Percentiles rank a stretch among this genome's conserved stretches.
Conservation (phyloP, 2,888 invertebrate species). For the Ormyrus thymus region DNA sequence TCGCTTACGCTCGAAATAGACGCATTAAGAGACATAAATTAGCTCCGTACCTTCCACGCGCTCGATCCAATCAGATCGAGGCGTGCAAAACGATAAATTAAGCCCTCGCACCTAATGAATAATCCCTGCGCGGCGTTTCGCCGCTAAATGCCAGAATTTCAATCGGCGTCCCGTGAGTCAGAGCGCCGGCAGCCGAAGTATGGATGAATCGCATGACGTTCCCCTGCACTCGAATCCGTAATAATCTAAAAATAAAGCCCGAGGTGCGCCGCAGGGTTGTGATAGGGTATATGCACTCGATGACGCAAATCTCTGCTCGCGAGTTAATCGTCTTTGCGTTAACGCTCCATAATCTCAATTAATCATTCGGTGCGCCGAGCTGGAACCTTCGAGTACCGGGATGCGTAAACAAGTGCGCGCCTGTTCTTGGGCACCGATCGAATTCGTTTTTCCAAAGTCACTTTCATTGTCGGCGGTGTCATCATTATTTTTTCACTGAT, state of each 20-base stretch:
- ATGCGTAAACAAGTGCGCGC: no score
- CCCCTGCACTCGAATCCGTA: conserved; percentile 13
- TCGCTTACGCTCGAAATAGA: not conserved
- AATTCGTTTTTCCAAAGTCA: no score
- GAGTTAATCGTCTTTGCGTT: no score
- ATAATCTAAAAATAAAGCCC: conserved; percentile 42
- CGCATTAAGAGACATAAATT: not conserved
- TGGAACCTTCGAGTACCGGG: no score
- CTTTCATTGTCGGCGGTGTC: no score
- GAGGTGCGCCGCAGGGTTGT: conserved; percentile 10
- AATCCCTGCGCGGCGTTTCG: not conserved
- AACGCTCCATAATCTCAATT: no score
- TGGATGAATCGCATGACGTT: conserved; percentile 32
- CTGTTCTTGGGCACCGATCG: no score
- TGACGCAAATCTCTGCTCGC: conserved; percentile 15
- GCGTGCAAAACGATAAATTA: conserved; percentile 35
- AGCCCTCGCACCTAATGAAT: no score
- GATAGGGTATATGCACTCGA: conserved; percentile 17
- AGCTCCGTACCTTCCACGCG: not conserved
- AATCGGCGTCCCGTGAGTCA: conserved; percentile 41
- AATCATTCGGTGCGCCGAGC: no score
- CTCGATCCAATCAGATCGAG: conserved; percentile 23
- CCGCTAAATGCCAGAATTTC: conserved; percentile 38
- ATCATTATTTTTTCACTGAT: no score
- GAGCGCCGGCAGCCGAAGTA: not conserved